Evolutionary conservation across 2,113 vertebrate species (phyloP), one percentile per base, ranked within the genome.

Genomic region (Thymallus thymallus): DNA sequence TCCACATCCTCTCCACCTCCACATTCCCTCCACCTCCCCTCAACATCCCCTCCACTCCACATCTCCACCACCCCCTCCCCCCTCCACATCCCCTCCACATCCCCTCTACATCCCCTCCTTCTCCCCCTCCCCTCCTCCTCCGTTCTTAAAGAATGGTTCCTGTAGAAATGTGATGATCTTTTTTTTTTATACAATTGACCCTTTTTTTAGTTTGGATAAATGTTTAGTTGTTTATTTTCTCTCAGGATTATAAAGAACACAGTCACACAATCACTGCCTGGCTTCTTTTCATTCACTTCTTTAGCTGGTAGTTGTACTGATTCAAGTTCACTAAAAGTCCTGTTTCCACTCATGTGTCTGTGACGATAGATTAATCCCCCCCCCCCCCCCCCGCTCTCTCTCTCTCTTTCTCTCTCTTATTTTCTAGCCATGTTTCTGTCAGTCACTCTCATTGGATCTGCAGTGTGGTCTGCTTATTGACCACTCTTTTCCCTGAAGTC

Each of bases 11-110:
- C n/a, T n/a, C n/a, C n/a, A n/a, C 30, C 5, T 30, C 3, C 5
- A 30, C 5, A 6, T 32, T 1, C 30, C 30, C 30, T 32, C 5
- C 30, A 5, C 0, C 0, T 6, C 30, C 1, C 30, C 5, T 32
- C 5, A 5, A 6, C 1, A 0, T 1, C 6, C 5, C 5, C 5
- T n/a, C n/a, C n/a, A n/a, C 30, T 6, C 32, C 32, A 32, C 1
- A 32, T 6, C 32, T 6, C 32, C 32, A 5, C 32, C 32, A 6
- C 3, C 4, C 5, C 6, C 5, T 1, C 30, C 1, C 1, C 30
- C 30, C 32, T 32, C 32, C 32, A 32, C 6, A 6, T 32, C 30
- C 5, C 5, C 30, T 32, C 5, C 5, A 32, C 1, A 0, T 1
- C 5, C 30, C 30, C 30, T 32, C 4, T 5, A 32, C 0, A 1